Base-by-base conservation (phyloP, 2,797 vertebrate genomes). In the Sorex maritimensis region DNA sequence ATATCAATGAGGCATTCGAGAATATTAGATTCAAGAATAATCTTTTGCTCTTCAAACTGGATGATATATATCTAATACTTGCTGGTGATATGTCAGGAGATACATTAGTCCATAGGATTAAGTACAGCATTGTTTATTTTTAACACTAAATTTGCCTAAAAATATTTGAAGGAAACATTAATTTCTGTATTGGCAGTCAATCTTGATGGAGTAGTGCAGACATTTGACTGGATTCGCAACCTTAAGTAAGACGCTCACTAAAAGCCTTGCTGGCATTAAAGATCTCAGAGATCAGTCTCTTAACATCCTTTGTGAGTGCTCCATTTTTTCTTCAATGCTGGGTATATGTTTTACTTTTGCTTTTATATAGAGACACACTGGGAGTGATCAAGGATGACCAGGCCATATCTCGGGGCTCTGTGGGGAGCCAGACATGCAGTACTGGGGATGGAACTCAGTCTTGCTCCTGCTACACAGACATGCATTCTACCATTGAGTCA, bases 1-100 rank as follows among this genome's bases (percentile, higher is more conserved):
- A 86, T 75, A 52, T 52, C 49, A 52, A 52, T 52, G 10, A 52
- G 49, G 49, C 49, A 52, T 52, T 14, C 11, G 63, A 86, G 11
- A 95, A 81, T 61, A 26, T 19, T 34, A 91, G 74, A 75, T 49
- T 5, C 1, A 49, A 72, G 21, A 81, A 88, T 11, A 86, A 73
- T 11, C 23, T 19, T 21, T 63, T 77, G 9, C 6, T 85, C 81
- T 80, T 58, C 46, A 44, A 68, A 55, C 17, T 55, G 23, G 30
- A 30, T 71, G 44, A 44, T 49, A 38, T 0, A 3, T 14, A 71
- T 34, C 11, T 21, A 58, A 38, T 15, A 61, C 28, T 26, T 34
- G 73, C 67, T 84, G 2, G 0, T 72, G 2, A 6, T 68, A 5
- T 63, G n/a, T 15, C 3, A 61, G 55, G n/a, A 52, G 4, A 4